Evolutionary conservation across 2,113 vertebrate species (phyloP), one percentile per base, ranked within the genome.

Genomic region (Carollia perspicillata): DNA sequence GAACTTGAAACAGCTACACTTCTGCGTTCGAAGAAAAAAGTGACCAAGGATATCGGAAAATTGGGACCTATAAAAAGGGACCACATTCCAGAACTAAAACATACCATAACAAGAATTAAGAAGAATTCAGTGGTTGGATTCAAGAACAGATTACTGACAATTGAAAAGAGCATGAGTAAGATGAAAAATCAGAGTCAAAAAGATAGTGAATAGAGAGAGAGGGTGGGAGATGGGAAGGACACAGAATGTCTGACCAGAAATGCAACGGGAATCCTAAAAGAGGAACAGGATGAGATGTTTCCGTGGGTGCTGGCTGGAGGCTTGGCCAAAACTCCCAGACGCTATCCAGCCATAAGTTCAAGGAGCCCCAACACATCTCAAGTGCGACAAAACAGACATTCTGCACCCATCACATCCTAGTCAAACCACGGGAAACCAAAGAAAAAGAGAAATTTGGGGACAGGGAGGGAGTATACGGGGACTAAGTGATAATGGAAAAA

Each of bases 31-130:
- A 37, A 86, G 55, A 49, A 13, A n/a, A 86, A 42, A 63, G 1
- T 90, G 53, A 33, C 33, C 77, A 75, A 89, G 89, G 89, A 85
- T 92, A 78, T 66, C 60, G 60, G 51, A 84, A 72, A 94, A 65
- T 89, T 84, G 22, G 79, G 65, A 80, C 63, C 42, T 79, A 3
- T 83, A 51, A 66, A 58, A 87, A 49, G 37, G 53, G 17, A 80
- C 42, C 44, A 63, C n/a, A 90, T 92, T 92, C 42, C 60, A 87
- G 66, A 86, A 86, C 47, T 77, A 33, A 71, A 78, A 90, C 63
- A 63, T 78, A 58, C 55, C 28, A 10, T 51, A 35, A 51, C 26
- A 89, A 84, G 66, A 66, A 60, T 44, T 58, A 47, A 84, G 77
- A 90, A 63, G 26, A 90, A 93, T 84, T 74, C 42, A 8, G 6